Evolutionary conservation across 2,888 invertebrate genomes (phyloP).

Genomic region (Gortyna flavago): DNA sequence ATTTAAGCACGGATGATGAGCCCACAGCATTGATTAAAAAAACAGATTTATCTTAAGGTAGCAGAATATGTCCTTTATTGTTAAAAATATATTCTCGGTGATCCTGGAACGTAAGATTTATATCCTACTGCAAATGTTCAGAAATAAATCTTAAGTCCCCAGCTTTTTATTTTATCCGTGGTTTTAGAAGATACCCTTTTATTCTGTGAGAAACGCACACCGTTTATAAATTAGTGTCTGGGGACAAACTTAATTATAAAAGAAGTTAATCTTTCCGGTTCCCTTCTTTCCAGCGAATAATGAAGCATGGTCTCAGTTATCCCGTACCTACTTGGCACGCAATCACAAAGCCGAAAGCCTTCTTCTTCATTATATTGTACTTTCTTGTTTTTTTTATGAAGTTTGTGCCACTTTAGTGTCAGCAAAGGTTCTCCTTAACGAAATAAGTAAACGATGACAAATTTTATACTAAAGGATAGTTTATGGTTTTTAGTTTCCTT

Average conservation of each 20-base stretch:
- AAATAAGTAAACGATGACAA: background rate
- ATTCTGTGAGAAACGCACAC: conserved; percentile 53
- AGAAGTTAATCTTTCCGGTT: conserved; percentile 70
- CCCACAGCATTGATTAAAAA: no score
- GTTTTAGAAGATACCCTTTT: conserved; percentile 42
- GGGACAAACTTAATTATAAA: conserved; percentile 71
- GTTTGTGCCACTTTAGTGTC: conserved; percentile 29
- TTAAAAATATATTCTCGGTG: conserved; percentile 2
- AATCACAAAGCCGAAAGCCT: conserved; percentile 75
- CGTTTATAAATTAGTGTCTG: conserved; percentile 67
- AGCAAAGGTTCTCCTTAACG: background rate
- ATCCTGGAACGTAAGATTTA: conserved; percentile 23
- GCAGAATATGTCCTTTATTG: background rate
- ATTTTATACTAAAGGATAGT: background rate
- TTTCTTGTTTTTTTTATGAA: conserved; percentile 60
- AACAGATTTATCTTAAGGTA: background rate
- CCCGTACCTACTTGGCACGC: conserved; percentile 75
- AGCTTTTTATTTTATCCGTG: conserved; percentile 57
- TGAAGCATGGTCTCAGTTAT: conserved; percentile 76
- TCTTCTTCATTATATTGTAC: conserved; percentile 76
- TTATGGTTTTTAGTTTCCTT: conserved; percentile 1
- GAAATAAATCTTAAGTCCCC: conserved; percentile 45
- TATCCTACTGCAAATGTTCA: conserved; percentile 18
- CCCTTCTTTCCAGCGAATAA: conserved; percentile 68
- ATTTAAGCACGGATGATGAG: conserved; percentile 15